Conservation (phyloP, 2,888 invertebrate genomes). For the Palloptera scutellata region DNA sequence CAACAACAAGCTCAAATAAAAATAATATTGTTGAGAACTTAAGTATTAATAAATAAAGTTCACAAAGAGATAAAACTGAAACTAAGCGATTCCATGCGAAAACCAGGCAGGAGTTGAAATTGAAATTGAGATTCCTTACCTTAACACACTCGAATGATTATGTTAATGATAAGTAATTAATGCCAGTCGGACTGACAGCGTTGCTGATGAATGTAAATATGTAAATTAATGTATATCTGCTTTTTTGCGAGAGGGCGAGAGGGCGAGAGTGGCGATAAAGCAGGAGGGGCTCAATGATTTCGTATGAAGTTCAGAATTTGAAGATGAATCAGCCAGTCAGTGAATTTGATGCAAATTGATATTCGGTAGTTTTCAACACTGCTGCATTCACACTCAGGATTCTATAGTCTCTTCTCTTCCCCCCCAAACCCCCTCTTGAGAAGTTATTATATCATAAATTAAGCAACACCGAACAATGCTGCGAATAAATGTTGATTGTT, state of each 20-base stretch:
- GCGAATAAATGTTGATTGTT: too few relatives aligned
- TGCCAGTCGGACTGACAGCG: background rate
- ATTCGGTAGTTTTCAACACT: background rate
- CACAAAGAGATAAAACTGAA: background rate
- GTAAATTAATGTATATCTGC: background rate
- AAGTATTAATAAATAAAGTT: background rate
- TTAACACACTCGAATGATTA: background rate
- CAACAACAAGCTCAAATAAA: background rate
- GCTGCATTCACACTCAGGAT: too few relatives aligned
- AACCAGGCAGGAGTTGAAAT: background rate
- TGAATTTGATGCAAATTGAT: constrained; percentile 2
- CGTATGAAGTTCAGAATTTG: background rate
- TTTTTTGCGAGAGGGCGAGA: too few relatives aligned
- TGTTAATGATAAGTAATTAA: constrained; percentile 4
- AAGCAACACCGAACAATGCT: too few relatives aligned
- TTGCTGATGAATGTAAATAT: constrained; percentile 4
- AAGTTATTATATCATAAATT: too few relatives aligned
- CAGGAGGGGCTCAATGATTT: background rate
- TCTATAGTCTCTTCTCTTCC: background rate
- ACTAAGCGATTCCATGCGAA: background rate
- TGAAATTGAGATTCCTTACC: too few relatives aligned
- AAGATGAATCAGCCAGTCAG: background rate
- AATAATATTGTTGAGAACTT: background rate
- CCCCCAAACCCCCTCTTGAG: too few relatives aligned
- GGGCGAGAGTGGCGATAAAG: background rate